phyloP scores from a whole-genome alignment of 2,888 invertebrate genomes.

The Pterostichus madidus region DNA sequence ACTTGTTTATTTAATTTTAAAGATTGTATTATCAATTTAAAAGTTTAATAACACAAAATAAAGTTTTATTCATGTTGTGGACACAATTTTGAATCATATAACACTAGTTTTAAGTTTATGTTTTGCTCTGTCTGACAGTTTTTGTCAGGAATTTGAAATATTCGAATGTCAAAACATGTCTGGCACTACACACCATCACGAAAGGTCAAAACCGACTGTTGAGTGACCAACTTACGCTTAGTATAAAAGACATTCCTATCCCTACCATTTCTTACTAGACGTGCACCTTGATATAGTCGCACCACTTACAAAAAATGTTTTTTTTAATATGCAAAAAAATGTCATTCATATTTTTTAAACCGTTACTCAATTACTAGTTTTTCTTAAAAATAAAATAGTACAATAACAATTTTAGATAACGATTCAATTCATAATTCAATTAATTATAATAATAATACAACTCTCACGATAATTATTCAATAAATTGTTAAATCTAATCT shows the following conservation, averaged over 20 bases:
- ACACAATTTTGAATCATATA: background rate
- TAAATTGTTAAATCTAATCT: too few species aligned
- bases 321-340: background rate
- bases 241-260: constrained; percentile 41
- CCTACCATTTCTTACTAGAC: constrained; percentile 40
- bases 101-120: constrained; percentile 20
- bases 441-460: too few species aligned
- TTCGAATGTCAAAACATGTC: constrained; percentile 30
- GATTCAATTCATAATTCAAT: too few species aligned
- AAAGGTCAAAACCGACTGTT: constrained; percentile 53
- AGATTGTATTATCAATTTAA: background rate
- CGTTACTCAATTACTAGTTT: too few species aligned
- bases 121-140: constrained; percentile 24
- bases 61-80: background rate
- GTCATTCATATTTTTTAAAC: too few species aligned
- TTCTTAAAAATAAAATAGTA: too few species aligned
- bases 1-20: too few species aligned
- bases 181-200: background rate
- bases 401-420: too few species aligned
- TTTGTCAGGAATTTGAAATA: constrained; percentile 44
- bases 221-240: constrained; percentile 49
- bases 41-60: background rate
- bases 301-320: constrained; percentile 13
- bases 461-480: too few species aligned
- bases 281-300: constrained; percentile 48